phyloP scores from a whole-genome alignment of 2,113 vertebrate species.

The Gallinago undulata region DNA sequence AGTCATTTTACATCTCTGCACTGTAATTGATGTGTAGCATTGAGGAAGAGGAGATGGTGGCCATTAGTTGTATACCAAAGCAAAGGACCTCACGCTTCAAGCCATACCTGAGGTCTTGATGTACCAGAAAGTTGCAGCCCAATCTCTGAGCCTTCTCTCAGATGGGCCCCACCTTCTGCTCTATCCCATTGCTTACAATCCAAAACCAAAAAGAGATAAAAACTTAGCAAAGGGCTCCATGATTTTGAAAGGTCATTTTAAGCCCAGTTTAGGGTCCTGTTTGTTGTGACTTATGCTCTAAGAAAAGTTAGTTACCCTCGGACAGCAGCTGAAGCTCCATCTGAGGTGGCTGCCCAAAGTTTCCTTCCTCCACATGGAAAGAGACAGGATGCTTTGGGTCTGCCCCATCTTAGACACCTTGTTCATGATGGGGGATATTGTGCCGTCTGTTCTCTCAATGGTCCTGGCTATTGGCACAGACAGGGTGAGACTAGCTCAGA shows the following conservation, averaged over 20 bases:
- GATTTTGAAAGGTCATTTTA: background rate
- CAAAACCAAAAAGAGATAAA: background rate
- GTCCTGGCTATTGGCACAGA: background rate
- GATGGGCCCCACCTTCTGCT: background rate
- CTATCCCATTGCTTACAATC: background rate
- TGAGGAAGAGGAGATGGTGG: background rate
- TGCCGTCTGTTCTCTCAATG: rapidly evolving
- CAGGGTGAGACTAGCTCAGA: background rate
- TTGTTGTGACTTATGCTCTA: background rate
- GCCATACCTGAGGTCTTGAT: background rate
- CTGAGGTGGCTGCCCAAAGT: background rate
- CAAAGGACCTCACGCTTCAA: background rate
- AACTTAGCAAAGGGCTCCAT: background rate
- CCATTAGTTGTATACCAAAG: background rate
- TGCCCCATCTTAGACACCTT: rapidly evolving
- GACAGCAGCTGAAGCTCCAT: background rate
- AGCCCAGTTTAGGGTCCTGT: background rate
- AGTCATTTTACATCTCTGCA: slow-evolving; percentile 72
- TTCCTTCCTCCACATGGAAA: background rate
- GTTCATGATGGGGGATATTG: background rate
- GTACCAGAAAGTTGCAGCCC: background rate
- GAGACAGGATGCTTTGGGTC: background rate
- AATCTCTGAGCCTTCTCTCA: background rate
- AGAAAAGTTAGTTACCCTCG: background rate
- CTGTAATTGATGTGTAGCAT: slow-evolving; percentile 58